Evolutionary conservation across 2,888 invertebrate species (phyloP), one percentile per base, ranked within the genome.

Genomic region (Plebejus argus): DNA sequence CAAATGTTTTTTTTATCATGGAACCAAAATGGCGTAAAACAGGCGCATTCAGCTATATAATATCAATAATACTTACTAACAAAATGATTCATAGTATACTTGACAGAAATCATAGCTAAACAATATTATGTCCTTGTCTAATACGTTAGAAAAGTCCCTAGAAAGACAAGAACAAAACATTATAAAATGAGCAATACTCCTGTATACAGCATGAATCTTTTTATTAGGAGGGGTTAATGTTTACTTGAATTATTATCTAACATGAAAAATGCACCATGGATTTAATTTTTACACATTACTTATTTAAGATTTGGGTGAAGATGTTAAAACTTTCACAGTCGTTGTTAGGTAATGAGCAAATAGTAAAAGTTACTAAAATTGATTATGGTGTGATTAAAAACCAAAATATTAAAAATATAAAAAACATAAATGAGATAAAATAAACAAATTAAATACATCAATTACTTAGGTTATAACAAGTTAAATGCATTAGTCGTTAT

Each of bases 311-410:
- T 66, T 66, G 15, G 33, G 4, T 1, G 28, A 66, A 66, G 15
- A 15, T 66, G 28, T 28, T 66, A 66, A 66, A 23, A 66, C 61
- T 28, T 66, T 66, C 7, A 12, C 61, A 10, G 23, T 66, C 66
- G 66, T 66, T 66, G 66, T 66, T 66, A 23, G 61, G 61, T 61
- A 18, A 28, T 66, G 66, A 66, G 66, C 66, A 28, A 66, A 66
- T 61, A 23, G 61, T 61, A 61, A 23, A 61, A 20, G 20, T 58
- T 58, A 58, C 20, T 61, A 61, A 61, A 58, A 58, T n/a, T 58
- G 15, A 20, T 8, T 58, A n/a, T 58, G 58, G 58, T 20, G 58
- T 20, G 5, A 20, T n/a, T 58, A 58, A 58, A 58, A 20, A 15
- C 0, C 3, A 49, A 53, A 45, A 45, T 0, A 45, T 53, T 15